These are phyloP conservation scores for Ranitomeya imitator DNA, from an alignment of 2,113 vertebrate species.

Conservation along the genomic window DNA sequence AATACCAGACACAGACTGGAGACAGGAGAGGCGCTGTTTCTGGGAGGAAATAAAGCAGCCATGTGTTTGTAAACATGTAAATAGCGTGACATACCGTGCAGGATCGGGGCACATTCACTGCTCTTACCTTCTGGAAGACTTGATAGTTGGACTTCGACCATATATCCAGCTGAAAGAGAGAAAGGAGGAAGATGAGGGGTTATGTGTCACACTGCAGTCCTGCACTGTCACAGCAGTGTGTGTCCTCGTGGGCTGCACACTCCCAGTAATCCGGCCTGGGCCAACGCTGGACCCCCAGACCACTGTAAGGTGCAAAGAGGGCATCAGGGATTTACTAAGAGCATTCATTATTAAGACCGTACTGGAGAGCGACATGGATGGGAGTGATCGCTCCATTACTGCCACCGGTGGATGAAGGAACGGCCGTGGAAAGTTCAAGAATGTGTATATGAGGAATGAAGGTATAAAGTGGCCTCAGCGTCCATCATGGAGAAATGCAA, in stretches of 20 bases:
- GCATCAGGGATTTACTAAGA: neutral
- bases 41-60: neutral
- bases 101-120: neutral
- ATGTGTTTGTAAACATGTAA: too few relatives aligned
- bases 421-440: neutral
- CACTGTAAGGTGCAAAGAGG: too few relatives aligned
- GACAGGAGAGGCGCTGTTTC: neutral
- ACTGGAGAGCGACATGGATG: neutral
- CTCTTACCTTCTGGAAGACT: constrained; percentile 81
- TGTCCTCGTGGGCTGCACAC: too few relatives aligned
- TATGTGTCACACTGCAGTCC: too few relatives aligned
- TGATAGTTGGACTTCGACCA: constrained; percentile 84
- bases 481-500: neutral
- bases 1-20: neutral
- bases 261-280: too few relatives aligned
- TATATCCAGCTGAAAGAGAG: constrained; percentile 75
- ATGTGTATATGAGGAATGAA: neutral
- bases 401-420: neutral
- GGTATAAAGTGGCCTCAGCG: too few relatives aligned
- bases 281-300: too few relatives aligned
- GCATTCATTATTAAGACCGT: neutral
- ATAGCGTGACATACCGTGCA: neutral
- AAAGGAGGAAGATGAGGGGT: neutral
- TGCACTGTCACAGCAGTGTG: too few relatives aligned
- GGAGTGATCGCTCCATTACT: neutral